phyloP scores from a whole-genome alignment of 1,140 invertebrate genomes.

The Drosophila subobscura region DNA sequence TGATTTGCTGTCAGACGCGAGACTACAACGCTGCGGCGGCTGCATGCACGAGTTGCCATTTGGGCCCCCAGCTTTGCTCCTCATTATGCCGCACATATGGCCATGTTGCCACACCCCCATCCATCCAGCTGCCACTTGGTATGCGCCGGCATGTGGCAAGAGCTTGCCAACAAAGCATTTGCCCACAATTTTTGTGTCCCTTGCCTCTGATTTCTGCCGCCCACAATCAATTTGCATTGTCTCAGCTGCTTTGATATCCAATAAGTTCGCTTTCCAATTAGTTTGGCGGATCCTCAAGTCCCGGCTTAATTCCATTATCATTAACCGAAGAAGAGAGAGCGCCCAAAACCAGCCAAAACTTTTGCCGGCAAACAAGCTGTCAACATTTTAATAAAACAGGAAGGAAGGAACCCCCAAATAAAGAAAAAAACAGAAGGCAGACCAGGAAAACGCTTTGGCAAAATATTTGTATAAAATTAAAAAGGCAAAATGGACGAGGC shows the following conservation, averaged over 20 bases:
- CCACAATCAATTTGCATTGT: constrained; percentile 60
- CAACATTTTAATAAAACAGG: constrained; percentile 64
- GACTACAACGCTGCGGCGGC: constrained; percentile 19
- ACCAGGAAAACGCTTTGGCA: constrained; percentile 40
- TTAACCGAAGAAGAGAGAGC: constrained; percentile 18
- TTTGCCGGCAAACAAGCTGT: constrained; percentile 63
- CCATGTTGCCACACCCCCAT: constrained; percentile 46
- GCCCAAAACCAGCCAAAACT: constrained; percentile 18
- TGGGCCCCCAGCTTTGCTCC: constrained; percentile 35
- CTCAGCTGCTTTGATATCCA: constrained; percentile 46
- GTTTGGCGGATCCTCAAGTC: constrained; percentile 10
- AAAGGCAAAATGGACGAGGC: constrained; percentile 54
- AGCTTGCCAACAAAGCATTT: constrained; percentile 57
- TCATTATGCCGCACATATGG: constrained; percentile 81
- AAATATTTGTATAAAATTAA: constrained; percentile 73
- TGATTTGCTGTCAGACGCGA: constrained; percentile 71
- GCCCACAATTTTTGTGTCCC: constrained; percentile 33
- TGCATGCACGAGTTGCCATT: constrained; percentile 75
- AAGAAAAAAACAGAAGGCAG: constrained; percentile 6
- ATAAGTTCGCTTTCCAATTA: not conserved
- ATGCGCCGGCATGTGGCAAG: constrained; percentile 78
- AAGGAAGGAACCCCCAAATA: not conserved
- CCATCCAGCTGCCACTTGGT: constrained; percentile 66
- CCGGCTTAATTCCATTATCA: constrained; percentile 45
- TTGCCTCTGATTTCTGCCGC: constrained; percentile 2